Evolutionary conservation across 2,113 vertebrate genomes (phyloP).

Genomic region (Vanacampus margaritifer): DNA sequence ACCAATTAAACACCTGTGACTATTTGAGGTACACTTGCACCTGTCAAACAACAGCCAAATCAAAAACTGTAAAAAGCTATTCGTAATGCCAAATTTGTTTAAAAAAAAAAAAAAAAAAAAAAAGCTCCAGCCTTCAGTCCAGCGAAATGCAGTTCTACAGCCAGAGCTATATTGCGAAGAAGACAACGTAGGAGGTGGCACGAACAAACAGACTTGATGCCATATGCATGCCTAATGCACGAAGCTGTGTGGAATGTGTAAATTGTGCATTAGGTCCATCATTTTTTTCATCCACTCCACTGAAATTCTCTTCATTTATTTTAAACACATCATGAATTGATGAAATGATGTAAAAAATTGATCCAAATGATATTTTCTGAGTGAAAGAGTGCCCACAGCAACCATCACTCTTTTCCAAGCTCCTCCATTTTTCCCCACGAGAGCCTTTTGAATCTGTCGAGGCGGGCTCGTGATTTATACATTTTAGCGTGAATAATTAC

Average conservation of each 20-base stretch:
- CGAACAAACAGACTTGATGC: slow-evolving; percentile 37
- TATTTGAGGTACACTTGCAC: not conserved
- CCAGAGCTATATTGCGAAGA: not conserved
- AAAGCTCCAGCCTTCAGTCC: not conserved
- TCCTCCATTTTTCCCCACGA: slow-evolving; percentile 2
- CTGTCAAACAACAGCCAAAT: not conserved
- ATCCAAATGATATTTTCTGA: slow-evolving; percentile 11
- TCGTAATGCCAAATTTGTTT: not conserved
- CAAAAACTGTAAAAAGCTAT: not conserved
- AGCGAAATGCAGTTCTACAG: too few relatives aligned
- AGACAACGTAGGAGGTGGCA: slow-evolving; percentile 28
- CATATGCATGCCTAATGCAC: slow-evolving; percentile 37
- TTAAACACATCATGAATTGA: not conserved
- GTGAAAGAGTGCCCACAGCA: slow-evolving; percentile 16
- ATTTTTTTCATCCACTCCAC: not conserved
- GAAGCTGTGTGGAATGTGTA: slow-evolving; percentile 20
- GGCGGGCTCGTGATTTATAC: slow-evolving; percentile 25
- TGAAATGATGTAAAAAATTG: slow-evolving; percentile 13
- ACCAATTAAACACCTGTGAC: too few relatives aligned
- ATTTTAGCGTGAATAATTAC: slow-evolving; percentile 14
- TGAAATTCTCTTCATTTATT: not conserved
- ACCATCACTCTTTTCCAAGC: slow-evolving; percentile 1
- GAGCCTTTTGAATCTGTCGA: slow-evolving; percentile 24
- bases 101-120: too few relatives aligned
- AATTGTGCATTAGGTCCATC: not conserved